These are phyloP conservation scores for Crotalus tigris DNA, from an alignment of 2,113 vertebrate species.

Conservation along the genomic window DNA sequence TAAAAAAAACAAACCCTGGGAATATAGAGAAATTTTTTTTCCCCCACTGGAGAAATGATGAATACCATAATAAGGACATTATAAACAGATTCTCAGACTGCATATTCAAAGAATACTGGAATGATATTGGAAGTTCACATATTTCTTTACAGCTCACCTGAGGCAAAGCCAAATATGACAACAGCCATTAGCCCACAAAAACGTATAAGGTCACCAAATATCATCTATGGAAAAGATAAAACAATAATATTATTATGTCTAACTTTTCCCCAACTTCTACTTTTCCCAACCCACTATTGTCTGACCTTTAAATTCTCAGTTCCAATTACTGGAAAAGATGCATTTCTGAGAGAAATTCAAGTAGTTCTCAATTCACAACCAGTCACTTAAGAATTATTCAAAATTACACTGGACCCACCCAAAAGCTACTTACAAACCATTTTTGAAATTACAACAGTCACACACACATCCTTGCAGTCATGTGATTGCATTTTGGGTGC, in stretches of 20 bases:
- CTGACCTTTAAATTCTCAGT: neutral
- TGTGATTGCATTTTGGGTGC: neutral
- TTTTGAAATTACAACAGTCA: neutral
- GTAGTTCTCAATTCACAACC: neutral
- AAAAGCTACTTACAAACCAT: neutral
- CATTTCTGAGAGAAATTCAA: neutral
- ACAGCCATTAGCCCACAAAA: slow-evolving; percentile 94
- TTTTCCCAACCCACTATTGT: neutral
- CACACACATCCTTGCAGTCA: neutral
- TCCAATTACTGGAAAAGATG: neutral
- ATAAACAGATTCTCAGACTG: neutral
- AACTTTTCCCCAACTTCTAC: neutral
- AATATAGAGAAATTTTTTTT: neutral
- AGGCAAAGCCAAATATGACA: slow-evolving; percentile 89
- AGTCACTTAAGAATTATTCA: neutral
- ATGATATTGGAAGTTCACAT: neutral
- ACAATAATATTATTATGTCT: neutral
- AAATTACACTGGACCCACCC: neutral
- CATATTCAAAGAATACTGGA: neutral
- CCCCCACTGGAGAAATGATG: neutral
- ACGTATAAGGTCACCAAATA: slow-evolving; percentile 92
- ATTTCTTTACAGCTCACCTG: slow-evolving; percentile 72
- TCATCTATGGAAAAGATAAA: slow-evolving; percentile 76
- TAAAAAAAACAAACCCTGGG: neutral
- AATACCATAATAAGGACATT: neutral